These are phyloP conservation scores for Himalopsyche phryganea DNA, from an alignment of 1,140 invertebrate genomes.

Conservation along the genomic window DNA sequence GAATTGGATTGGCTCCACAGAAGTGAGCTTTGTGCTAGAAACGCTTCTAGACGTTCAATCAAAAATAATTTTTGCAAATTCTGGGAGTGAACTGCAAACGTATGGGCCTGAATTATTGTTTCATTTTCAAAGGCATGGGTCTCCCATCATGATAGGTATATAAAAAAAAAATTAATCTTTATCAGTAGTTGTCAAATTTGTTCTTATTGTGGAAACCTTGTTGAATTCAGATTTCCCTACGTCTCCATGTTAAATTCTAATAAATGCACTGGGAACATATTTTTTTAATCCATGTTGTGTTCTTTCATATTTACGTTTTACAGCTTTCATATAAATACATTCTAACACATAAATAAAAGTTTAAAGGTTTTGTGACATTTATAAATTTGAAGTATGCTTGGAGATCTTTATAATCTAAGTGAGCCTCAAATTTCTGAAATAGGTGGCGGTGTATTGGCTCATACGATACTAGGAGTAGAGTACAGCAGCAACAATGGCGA, in stretches of 20 bases:
- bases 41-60: constrained; percentile 74
- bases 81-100: constrained; percentile 77
- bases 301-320: no score
- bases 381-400: no score
- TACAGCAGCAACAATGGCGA: constrained; percentile 75
- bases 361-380: no score
- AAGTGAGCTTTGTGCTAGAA: constrained; percentile 91
- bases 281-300: no score
- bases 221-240: no score
- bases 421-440: no score
- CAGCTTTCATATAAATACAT: no score
- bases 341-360: no score
- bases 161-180: constrained; percentile 1
- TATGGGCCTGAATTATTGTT: constrained; percentile 77
- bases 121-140: constrained; percentile 92
- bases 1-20: constrained; percentile 98
- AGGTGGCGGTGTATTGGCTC: constrained; percentile 95
- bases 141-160: constrained; percentile 96
- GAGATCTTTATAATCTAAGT: no score
- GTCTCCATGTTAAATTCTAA: background rate
- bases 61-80: constrained; percentile 80
- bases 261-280: background rate
- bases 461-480: constrained; percentile 94
- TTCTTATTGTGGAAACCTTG: no score
- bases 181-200: background rate